Conservation (phyloP, 37 sponge, comb jelly and placozoan genomes). For the Spongia lamella region DNA sequence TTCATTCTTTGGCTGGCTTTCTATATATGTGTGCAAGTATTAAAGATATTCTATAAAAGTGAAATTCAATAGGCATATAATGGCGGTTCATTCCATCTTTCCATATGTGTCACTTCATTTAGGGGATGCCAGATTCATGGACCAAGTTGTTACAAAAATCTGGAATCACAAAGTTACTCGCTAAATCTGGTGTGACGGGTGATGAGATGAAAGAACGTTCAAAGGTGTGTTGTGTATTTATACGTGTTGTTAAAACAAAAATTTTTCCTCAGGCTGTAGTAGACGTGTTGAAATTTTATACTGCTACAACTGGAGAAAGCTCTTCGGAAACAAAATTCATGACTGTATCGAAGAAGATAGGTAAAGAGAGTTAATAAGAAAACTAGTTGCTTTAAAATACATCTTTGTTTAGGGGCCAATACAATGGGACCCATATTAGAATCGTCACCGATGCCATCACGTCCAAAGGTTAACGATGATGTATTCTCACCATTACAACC, state of each 20-base stretch:
- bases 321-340: constrained; percentile 71
- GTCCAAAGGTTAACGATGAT: too few relatives aligned
- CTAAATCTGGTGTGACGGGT: neutral
- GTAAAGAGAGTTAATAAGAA: neutral
- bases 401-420: too few relatives aligned
- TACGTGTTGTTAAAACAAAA: constrained; percentile 61
- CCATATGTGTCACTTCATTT: neutral
- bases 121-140: constrained; percentile 96
- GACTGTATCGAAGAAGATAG: constrained; percentile 45
- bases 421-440: too few relatives aligned
- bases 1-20: neutral
- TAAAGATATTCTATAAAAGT: too few relatives aligned
- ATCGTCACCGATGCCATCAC: too few relatives aligned
- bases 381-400: too few relatives aligned
- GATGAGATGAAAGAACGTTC: constrained; percentile 49
- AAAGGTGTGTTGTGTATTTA: neutral
- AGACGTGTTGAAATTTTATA: constrained; percentile 88
- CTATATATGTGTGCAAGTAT: neutral
- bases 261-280: constrained; percentile 90
- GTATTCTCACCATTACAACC: too few relatives aligned
- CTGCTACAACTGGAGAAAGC: constrained; percentile 26
- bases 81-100: neutral
- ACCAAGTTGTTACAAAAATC: constrained; percentile 76
- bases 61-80: too few relatives aligned
- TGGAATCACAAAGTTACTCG: constrained; percentile 55